phyloP scores from a whole-genome alignment of 2,113 vertebrate genomes.

The Takifugu flavidus region DNA sequence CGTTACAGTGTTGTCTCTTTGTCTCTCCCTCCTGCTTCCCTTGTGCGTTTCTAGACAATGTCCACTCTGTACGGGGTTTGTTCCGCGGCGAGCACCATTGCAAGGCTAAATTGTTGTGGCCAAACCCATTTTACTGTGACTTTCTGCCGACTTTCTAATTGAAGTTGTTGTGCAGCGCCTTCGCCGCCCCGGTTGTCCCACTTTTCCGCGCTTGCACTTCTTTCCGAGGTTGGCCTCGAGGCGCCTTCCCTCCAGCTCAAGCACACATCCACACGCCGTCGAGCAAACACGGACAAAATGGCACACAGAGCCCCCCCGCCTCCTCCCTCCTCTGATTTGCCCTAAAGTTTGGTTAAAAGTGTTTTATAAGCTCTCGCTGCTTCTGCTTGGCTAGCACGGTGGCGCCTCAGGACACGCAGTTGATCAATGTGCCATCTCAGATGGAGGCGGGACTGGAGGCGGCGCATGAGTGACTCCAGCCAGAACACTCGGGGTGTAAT shows the following conservation, averaged over 20 bases:
- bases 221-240: conserved; percentile 36
- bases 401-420: conserved; percentile 36
- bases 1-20: conserved; percentile 50
- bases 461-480: conserved; percentile 39
- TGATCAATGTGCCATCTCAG: conserved; percentile 50
- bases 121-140: neutral
- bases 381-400: conserved; percentile 49
- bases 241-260: conserved; percentile 26
- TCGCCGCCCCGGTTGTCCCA: conserved; percentile 46
- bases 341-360: conserved; percentile 57
- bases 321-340: conserved; percentile 32
- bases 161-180: conserved; percentile 37
- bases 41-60: conserved; percentile 18
- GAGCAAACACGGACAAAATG: conserved; percentile 27
- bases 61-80: conserved; percentile 23
- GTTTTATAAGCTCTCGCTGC: conserved; percentile 40
- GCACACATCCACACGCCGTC: conserved; percentile 9
- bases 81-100: conserved; percentile 30
- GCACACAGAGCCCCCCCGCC: conserved; percentile 16
- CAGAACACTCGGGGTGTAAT: conserved; percentile 39
- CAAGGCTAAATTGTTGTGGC: conserved; percentile 51
- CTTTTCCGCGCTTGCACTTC: conserved; percentile 38
- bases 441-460: conserved; percentile 41
- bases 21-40: conserved; percentile 27
- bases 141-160: conserved; percentile 52